These are phyloP conservation scores for Cnemophilus loriae DNA, from an alignment of 2,113 vertebrate species.

Conservation along the genomic window DNA sequence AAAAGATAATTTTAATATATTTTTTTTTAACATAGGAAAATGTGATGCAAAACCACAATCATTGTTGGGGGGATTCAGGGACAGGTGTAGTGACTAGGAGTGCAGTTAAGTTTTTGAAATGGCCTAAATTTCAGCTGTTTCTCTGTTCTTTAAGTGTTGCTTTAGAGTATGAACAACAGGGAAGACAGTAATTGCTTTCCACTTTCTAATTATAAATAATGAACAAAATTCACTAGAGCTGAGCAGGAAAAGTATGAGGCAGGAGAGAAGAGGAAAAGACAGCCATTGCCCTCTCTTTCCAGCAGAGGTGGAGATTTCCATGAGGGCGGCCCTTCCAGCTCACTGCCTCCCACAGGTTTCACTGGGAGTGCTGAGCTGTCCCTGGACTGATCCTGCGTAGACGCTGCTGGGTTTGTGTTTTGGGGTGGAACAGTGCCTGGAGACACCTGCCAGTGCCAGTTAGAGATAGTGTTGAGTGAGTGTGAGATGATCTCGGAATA, in stretches of 20 bases:
- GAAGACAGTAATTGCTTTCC: background rate
- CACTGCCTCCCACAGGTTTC: background rate
- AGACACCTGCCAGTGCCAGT: background rate
- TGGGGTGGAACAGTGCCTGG: background rate
- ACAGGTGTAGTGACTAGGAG: background rate
- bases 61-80: background rate
- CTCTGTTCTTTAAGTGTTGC: background rate
- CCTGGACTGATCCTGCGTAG: background rate
- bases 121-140: background rate
- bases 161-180: background rate
- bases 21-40: background rate
- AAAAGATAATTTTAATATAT: background rate
- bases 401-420: background rate
- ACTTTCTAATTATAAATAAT: background rate
- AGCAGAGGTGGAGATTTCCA: background rate
- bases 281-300: background rate
- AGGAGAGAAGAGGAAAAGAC: background rate
- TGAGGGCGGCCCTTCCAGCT: background rate
- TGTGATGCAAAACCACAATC: slow-evolving; percentile 32
- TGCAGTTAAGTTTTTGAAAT: background rate
- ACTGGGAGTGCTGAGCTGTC: background rate
- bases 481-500: background rate
- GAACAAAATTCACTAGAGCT: background rate
- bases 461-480: background rate
- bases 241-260: background rate